Conservation (phyloP, 2,113 vertebrate genomes). For the Centropristis striata region DNA sequence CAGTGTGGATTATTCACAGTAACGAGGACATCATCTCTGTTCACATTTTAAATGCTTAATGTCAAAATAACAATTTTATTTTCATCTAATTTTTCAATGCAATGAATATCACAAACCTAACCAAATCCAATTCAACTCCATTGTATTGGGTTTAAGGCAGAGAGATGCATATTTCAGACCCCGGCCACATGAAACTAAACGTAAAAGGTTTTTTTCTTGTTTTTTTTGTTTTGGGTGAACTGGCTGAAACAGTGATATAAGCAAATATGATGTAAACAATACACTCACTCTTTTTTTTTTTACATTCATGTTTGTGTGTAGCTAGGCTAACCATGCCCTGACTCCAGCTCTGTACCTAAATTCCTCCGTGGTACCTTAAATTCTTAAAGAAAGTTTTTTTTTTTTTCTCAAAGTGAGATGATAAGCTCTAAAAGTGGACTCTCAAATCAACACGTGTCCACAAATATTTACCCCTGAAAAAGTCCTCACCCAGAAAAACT, state of each 20-base stretch:
- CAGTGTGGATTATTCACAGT: not conserved
- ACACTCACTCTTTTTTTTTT: not conserved
- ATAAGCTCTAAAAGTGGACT: not conserved
- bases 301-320: not conserved
- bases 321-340: not conserved
- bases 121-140: not conserved
- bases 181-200: not conserved
- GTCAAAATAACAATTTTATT: not conserved
- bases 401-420: not conserved
- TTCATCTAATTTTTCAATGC: not conserved
- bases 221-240: not conserved
- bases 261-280: not conserved
- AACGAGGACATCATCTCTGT: not conserved
- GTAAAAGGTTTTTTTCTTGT: not conserved
- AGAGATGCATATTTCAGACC: not conserved
- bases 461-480: conserved; percentile 13
- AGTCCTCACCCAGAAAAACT: not conserved
- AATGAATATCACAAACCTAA: not conserved
- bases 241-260: not conserved
- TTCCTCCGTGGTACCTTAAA: too few relatives aligned
- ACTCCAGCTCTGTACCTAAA: not conserved
- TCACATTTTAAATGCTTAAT: not conserved
- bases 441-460: not conserved
- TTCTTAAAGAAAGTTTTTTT: too few relatives aligned
- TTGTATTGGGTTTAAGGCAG: not conserved